Base-by-base conservation (phyloP, 2,888 invertebrate species). In the Exocentrus adspersus region DNA sequence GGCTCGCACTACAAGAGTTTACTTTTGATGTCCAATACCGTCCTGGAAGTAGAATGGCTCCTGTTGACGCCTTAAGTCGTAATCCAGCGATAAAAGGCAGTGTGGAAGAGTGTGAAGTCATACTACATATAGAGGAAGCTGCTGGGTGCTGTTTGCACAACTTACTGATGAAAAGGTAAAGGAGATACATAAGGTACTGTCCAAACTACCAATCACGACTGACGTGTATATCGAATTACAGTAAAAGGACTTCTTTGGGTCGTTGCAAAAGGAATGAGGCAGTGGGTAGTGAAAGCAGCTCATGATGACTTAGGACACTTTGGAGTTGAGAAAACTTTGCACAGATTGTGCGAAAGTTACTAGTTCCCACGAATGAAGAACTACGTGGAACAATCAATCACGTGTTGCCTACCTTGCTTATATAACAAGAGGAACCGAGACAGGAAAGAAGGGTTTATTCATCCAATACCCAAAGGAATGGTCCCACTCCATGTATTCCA, bases 241-340 rank as follows among this genome's bases (percentile, higher is more conserved):
- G 65, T 53, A 1, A 19, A 28, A 28, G 52, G 53, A 50, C 19
- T 68, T 59, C 58, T 69, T 48, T 79, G 78, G 74, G 75, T 77
- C 1, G 79, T 79, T 9, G 79, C 80, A 1, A 67, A 69, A 68
- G 74, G 76, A 61, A 71, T 80, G 21, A 75, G 77, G 12, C 72
- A 72, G n/a, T 57, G 46, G 16, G 59, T 69, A 7, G 53, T 68
- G 2, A 54, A 53, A 50, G 67, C 72, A 50, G 77, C 77, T 50
- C 82, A 82, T 57, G 81, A 82, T 52, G 79, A 81, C 17, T 66
- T 77, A 12, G 80, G 80, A 10, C 80, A 83, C 64, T 77, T 81
- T 61, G 79, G 75, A 2, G 46, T 76, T 1, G 76, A 78, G 2
- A 80, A 78, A 52, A 80, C 79, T 0, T 19, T 79, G 1, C 68